Conservation (phyloP, 2,797 vertebrate genomes). For the Anguilla anguilla region DNA sequence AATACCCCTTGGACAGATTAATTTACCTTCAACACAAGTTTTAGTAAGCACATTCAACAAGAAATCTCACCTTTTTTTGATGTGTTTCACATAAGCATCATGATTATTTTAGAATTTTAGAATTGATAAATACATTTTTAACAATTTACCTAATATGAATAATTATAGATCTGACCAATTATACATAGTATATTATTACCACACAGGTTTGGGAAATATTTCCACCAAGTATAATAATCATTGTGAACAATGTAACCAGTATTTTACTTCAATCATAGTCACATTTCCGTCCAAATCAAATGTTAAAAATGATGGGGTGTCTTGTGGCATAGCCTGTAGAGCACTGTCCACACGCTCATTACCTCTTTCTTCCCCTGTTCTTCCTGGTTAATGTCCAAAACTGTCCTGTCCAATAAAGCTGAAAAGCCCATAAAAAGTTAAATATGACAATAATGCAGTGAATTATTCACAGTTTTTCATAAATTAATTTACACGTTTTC, state of each 20-base stretch:
- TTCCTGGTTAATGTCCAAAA: no score
- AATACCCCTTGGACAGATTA: not conserved
- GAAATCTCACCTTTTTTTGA: not conserved
- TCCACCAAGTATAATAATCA: no score
- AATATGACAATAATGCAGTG: not conserved
- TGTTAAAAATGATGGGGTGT: not conserved
- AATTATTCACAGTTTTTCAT: not conserved
- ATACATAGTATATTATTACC: no score
- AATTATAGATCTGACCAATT: no score
- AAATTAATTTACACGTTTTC: not conserved
- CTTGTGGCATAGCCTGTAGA: no score
- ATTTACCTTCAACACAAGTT: not conserved
- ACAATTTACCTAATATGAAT: not conserved
- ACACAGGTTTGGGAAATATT: no score
- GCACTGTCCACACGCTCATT: no score
- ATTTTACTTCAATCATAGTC: not conserved
- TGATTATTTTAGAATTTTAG: not conserved
- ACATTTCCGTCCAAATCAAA: not conserved
- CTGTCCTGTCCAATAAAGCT: no score
- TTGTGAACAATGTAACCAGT: no score
- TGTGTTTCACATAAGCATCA: not conserved
- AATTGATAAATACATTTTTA: no score
- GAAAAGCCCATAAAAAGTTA: no score
- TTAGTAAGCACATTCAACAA: not conserved
- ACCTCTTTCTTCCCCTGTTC: no score